Evolutionary conservation across 1,140 invertebrate species (phyloP).

Genomic region (Saccostrea echinata): DNA sequence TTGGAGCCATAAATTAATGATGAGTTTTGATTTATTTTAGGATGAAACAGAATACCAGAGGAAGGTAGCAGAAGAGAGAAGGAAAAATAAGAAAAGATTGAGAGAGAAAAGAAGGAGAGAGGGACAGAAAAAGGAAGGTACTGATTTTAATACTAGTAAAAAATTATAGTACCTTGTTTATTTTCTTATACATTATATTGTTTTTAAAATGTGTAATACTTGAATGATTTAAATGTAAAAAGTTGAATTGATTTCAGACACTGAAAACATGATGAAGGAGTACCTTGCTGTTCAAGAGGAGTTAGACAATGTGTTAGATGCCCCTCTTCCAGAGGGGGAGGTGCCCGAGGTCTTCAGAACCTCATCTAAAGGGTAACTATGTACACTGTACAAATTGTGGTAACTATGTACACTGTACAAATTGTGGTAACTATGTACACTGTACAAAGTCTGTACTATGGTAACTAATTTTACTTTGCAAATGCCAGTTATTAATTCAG

Average conservation of each 20-base stretch:
- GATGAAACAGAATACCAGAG: slow-evolving; percentile 53
- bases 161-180: neutral
- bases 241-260: neutral
- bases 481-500: too few species aligned
- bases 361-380: slow-evolving; percentile 44
- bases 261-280: slow-evolving; percentile 45
- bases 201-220: too few species aligned
- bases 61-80: slow-evolving; percentile 52
- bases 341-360: slow-evolving; percentile 51
- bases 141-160: neutral
- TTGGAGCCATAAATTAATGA: too few species aligned
- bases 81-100: slow-evolving; percentile 60
- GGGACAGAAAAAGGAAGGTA: slow-evolving; percentile 47
- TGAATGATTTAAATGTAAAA: too few species aligned
- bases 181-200: neutral
- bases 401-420: neutral
- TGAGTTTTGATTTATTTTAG: slow-evolving; percentile 19
- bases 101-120: slow-evolving; percentile 58
- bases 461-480: too few species aligned
- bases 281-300: slow-evolving; percentile 55
- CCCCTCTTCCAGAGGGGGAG: slow-evolving; percentile 35
- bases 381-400: neutral
- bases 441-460: neutral
- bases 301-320: slow-evolving; percentile 48
- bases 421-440: neutral